Evolutionary conservation across 2,888 invertebrate genomes (phyloP), one percentile per base, ranked within the genome.

Genomic region (Oligia latruncula): DNA sequence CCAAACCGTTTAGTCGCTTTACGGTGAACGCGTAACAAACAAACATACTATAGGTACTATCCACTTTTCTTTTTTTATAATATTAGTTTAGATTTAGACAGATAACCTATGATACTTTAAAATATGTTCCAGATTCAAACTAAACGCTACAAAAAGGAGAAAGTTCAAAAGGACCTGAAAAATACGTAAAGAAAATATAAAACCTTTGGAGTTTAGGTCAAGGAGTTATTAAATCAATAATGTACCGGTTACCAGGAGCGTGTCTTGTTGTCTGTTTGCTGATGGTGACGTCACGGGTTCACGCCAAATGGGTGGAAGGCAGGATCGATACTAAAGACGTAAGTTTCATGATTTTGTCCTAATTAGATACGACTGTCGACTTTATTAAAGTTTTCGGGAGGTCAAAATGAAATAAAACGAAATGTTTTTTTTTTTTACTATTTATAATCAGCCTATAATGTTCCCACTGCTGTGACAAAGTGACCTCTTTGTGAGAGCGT

Each of bases 241-340:
- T 95, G 95, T 15, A 43, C 46, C 80, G 82, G 92, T 90, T 92
- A 87, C 88, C 87, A 79, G 88, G 92, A 82, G 81, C 83, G 40
- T 88, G 90, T 79, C 77, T 92, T 71, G 35, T 93, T 67, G 73
- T 92, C 73, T 85, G 87, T 72, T 81, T 93, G 80, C 6, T 84
- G 58, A 76, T 87, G 82, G 90, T 92, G 23, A 58, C 11, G 85
- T 91, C 91, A 88, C 88, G 90, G 74, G 92, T 81, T 0, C 71
- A 82, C 9, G 92, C 91, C 20, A 98, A 97, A 91, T 98, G 97
- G 96, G 96, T 98, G 46, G 97, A 98, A 90, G 98, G 98, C 0
- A 96, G 96, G 79, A 91, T 98, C 68, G 96, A 97, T 91, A 97
- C 98, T 3, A 97, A 97, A 83, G 97, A 98, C 89, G 98, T 97